phyloP scores from a whole-genome alignment of 2,797 vertebrate genomes.

The Erithacus rubecula region DNA sequence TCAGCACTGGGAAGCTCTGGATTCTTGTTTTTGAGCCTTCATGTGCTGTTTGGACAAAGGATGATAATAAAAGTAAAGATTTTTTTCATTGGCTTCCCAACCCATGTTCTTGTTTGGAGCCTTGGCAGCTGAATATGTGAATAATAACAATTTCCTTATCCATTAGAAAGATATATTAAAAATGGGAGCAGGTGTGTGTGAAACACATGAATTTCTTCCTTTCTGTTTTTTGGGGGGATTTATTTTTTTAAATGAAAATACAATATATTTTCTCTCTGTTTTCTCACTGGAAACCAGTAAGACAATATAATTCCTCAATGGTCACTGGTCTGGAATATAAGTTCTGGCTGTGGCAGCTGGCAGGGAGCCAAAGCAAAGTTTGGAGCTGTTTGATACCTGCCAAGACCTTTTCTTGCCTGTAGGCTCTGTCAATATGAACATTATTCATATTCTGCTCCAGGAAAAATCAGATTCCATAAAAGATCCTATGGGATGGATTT shows the following conservation, averaged over 20 bases:
- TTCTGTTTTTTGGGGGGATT: rapidly evolving
- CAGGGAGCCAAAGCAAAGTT: constrained; percentile 38
- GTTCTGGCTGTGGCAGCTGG: constrained; percentile 1
- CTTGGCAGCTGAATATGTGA: background rate
- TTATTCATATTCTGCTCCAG: background rate
- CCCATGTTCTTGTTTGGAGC: background rate
- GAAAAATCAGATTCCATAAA: background rate
- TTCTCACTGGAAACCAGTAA: background rate
- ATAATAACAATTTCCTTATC: background rate
- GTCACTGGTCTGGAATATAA: background rate
- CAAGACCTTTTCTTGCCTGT: constrained; percentile 36
- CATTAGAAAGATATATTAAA: background rate
- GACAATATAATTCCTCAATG: background rate
- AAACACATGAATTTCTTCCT: background rate
- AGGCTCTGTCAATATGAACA: constrained; percentile 26
- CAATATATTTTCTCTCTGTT: background rate
- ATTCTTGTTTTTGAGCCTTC: background rate
- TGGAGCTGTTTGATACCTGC: constrained; percentile 40
- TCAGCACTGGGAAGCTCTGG: background rate
- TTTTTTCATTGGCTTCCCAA: background rate
- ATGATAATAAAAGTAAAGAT: background rate
- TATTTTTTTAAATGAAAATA: background rate
- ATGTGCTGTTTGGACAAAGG: background rate
- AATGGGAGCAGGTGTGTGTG: background rate
- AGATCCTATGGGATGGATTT: background rate